Conservation (phyloP, 2,113 vertebrate genomes). For the Genyomyrus donnyi region DNA sequence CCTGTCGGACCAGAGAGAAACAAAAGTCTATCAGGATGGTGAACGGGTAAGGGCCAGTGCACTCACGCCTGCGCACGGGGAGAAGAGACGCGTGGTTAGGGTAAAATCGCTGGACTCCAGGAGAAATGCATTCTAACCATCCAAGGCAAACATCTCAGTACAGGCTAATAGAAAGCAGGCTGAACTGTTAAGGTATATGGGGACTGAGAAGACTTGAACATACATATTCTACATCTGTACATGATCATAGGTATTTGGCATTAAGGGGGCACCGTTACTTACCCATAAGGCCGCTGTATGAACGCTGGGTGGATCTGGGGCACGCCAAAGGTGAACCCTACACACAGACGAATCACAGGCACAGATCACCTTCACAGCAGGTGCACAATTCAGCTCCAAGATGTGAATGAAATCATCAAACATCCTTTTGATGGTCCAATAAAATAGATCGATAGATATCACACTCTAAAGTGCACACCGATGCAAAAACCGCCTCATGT, state of each 20-base stretch:
- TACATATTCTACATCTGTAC: neutral
- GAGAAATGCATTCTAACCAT: neutral
- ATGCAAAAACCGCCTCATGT: neutral
- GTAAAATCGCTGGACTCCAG: neutral
- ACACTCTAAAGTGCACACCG: neutral
- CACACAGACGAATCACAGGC: slow-evolving; percentile 33
- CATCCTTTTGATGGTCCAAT: neutral
- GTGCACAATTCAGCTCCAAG: neutral
- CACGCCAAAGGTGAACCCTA: slow-evolving; percentile 97
- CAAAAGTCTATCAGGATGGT: slow-evolving; percentile 69
- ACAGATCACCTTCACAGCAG: neutral
- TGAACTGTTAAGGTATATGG: neutral
- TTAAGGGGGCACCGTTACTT: slow-evolving; percentile 49
- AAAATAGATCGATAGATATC: neutral
- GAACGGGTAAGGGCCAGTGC: neutral
- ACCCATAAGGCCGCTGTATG: slow-evolving; percentile 98
- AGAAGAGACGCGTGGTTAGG: neutral
- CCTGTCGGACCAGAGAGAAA: slow-evolving; percentile 99
- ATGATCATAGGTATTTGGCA: neutral
- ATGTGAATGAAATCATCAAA: neutral
- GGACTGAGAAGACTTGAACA: neutral
- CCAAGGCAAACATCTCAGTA: slow-evolving; percentile 16
- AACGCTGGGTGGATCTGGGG: slow-evolving; percentile 97
- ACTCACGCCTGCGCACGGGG: slow-evolving; percentile 17
- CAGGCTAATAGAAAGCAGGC: neutral